Conservation (phyloP, 2,888 invertebrate species). For the Ecliptopera silaceata region DNA sequence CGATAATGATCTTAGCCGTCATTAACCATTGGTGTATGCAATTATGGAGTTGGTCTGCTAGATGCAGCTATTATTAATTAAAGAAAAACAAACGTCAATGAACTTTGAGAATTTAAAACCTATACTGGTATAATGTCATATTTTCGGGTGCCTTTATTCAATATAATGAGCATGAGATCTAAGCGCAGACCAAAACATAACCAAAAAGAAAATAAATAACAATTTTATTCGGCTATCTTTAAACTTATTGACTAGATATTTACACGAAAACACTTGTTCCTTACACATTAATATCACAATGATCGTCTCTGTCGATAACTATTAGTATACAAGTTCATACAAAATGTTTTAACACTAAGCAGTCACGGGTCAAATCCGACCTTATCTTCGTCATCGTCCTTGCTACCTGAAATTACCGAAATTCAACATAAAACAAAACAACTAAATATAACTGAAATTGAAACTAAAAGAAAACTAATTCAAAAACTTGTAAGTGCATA, state of each 20-base stretch:
- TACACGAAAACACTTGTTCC: slow-evolving; percentile 69
- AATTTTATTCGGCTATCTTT: slow-evolving; percentile 66
- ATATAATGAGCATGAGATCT: not conserved
- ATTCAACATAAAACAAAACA: slow-evolving; percentile 66
- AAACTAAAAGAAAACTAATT: not conserved
- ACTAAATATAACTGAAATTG: slow-evolving; percentile 47
- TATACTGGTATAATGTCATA: too few relatives aligned
- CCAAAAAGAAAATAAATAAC: slow-evolving; percentile 63
- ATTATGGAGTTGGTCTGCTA: too few relatives aligned
- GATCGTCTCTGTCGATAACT: slow-evolving; percentile 74
- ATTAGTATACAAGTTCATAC: slow-evolving; percentile 46
- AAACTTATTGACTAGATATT: slow-evolving; percentile 70
- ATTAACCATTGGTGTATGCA: too few relatives aligned
- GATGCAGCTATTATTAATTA: too few relatives aligned
- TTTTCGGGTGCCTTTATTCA: not conserved
- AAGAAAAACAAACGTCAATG: not conserved
- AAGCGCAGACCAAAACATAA: slow-evolving; percentile 49
- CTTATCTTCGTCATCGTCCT: slow-evolving; percentile 77
- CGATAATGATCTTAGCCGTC: not conserved
- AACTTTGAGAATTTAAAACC: not conserved
- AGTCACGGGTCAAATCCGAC: slow-evolving; percentile 73
- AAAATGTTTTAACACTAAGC: slow-evolving; percentile 51
- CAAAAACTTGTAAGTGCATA: too few relatives aligned
- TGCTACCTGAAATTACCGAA: slow-evolving; percentile 78
- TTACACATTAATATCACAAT: slow-evolving; percentile 80